These are phyloP conservation scores for Cephus rjabovi DNA, from an alignment of 2,888 invertebrate species.

Conservation along the genomic window DNA sequence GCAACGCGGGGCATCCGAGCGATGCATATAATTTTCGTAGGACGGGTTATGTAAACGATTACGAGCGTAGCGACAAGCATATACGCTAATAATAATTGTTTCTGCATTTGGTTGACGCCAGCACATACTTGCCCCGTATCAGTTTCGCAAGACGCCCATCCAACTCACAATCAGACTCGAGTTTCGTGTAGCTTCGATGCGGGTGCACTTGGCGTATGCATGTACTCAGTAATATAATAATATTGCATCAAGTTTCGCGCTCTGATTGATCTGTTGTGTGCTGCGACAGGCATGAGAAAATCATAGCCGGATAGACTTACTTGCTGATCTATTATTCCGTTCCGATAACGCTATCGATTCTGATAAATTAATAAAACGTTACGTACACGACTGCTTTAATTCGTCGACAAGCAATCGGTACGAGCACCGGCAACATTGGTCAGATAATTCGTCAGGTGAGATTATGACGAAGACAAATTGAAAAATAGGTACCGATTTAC, in stretches of 20 bases:
- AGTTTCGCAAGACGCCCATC: conserved; percentile 31
- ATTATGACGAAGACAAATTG: background rate
- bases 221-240: background rate
- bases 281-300: background rate
- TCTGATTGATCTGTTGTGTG: background rate
- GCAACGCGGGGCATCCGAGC: background rate
- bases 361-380: no score
- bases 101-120: conserved; percentile 32
- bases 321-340: background rate
- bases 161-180: background rate
- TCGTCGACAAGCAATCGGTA: no score
- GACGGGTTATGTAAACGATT: background rate
- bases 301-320: background rate
- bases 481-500: background rate
- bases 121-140: conserved; percentile 31
- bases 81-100: conserved; percentile 19
- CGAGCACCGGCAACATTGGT: background rate
- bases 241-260: background rate
- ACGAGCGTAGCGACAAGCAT: background rate
- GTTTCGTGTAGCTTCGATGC: conserved; percentile 13
- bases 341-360: background rate
- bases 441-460: background rate
- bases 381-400: background rate
- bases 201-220: background rate
- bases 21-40: background rate